Evolutionary conservation across 2,888 invertebrate species (phyloP).

Genomic region (Crepidodera aurea): DNA sequence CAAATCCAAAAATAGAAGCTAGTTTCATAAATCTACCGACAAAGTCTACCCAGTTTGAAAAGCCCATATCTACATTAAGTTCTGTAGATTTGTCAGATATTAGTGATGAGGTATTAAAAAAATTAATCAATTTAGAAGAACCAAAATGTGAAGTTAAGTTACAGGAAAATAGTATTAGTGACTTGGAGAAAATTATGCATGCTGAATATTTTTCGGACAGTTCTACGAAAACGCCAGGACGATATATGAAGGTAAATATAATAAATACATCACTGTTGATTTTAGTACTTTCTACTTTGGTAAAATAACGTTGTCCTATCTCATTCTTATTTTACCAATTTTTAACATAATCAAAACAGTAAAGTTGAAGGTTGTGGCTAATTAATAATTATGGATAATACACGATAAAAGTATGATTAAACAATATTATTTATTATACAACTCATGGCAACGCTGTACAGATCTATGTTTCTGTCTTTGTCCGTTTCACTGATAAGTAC

Average conservation of each 20-base stretch:
- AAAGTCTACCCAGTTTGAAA: not conserved
- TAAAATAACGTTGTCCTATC: too few species aligned
- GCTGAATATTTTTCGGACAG: slow-evolving; percentile 67
- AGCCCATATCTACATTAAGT: not conserved
- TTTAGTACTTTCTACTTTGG: not conserved
- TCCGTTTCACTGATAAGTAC: too few species aligned
- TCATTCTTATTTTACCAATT: too few species aligned
- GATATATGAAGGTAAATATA: slow-evolving; percentile 66
- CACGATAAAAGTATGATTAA: too few species aligned
- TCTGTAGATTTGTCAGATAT: slow-evolving; percentile 43
- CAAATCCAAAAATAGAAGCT: not conserved
- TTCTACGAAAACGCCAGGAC: slow-evolving; percentile 65
- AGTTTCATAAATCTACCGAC: not conserved
- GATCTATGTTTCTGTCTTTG: too few species aligned
- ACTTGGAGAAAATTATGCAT: slow-evolving; percentile 66
- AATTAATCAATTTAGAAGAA: slow-evolving; percentile 57
- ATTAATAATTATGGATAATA: too few species aligned
- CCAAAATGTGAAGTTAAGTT: slow-evolving; percentile 62
- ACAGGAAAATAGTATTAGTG: slow-evolving; percentile 59
- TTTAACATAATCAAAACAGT: too few species aligned
- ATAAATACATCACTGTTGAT: slow-evolving; percentile 13
- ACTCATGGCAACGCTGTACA: too few species aligned
- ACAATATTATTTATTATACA: too few species aligned
- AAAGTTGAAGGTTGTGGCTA: too few species aligned
- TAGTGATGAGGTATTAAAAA: slow-evolving; percentile 45